Evolutionary conservation across 2,113 vertebrate genomes (phyloP).

Genomic region (Aplodontia rufa): DNA sequence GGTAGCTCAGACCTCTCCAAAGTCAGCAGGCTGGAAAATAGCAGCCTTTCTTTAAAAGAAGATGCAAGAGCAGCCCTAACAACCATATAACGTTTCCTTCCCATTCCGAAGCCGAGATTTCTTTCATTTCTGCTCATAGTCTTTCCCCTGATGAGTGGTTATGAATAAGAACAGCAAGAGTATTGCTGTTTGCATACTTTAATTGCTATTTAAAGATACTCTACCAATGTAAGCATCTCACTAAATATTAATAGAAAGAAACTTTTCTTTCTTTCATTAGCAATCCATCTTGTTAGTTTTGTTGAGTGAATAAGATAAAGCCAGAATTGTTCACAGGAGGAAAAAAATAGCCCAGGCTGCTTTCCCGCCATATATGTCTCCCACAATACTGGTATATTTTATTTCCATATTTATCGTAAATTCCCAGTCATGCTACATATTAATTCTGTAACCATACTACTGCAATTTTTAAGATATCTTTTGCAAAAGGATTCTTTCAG

Average conservation of each 20-base stretch:
- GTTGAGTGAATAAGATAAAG: not conserved
- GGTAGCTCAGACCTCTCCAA: not conserved
- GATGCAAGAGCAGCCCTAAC: not conserved
- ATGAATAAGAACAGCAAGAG: not conserved
- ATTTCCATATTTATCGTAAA: not conserved
- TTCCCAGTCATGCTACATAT: not conserved
- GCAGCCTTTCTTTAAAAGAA: not conserved
- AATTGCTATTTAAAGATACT: not conserved
- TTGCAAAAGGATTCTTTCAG: not conserved
- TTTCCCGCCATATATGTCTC: not conserved
- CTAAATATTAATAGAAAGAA: constrained; percentile 2
- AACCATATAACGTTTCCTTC: not conserved
- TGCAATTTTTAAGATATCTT: not conserved
- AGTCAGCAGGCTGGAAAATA: not conserved
- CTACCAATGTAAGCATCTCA: not conserved
- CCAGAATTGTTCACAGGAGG: not conserved
- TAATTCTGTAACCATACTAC: not conserved
- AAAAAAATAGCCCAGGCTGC: not conserved
- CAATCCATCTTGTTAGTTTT: not conserved
- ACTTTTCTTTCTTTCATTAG: not conserved
- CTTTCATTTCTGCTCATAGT: not conserved
- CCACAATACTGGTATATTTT: not conserved
- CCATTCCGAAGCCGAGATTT: not conserved
- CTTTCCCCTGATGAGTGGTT: not conserved
- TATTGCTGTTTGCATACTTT: not conserved